phyloP scores from a whole-genome alignment of 2,113 vertebrate species.

The Spilogale gracilis region DNA sequence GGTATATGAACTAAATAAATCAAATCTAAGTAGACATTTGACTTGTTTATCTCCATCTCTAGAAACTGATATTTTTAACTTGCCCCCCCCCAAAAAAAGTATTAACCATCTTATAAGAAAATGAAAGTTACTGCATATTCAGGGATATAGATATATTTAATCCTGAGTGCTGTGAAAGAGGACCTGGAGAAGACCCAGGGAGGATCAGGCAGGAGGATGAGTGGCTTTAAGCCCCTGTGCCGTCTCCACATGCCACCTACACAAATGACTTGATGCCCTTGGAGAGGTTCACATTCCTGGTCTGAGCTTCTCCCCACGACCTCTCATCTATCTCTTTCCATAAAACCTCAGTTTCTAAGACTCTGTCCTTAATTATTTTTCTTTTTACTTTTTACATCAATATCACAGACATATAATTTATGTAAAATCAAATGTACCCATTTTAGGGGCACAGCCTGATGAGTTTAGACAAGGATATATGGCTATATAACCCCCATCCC shows the following conservation, averaged over 20 bases:
- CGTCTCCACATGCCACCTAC: neutral
- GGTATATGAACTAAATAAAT: neutral
- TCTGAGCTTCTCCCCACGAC: neutral
- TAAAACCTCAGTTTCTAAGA: neutral
- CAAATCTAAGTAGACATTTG: neutral
- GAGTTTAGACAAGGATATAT: neutral
- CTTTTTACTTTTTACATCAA: neutral
- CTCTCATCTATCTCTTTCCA: too few species aligned
- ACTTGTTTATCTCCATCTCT: neutral
- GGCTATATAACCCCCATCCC: neutral
- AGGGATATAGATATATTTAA: neutral
- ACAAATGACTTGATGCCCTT: rapidly evolving
- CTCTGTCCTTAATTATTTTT: neutral
- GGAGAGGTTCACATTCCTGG: neutral
- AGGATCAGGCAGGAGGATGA: neutral
- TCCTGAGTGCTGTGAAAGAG: neutral
- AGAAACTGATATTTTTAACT: neutral
- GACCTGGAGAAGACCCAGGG: neutral
- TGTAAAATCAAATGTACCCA: neutral
- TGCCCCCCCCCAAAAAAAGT: neutral
- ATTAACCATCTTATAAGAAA: neutral
- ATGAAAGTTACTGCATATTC: neutral
- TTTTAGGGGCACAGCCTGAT: neutral
- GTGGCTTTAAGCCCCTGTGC: neutral
- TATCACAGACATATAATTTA: neutral